These are phyloP conservation scores for Pachycephala philippinensis DNA, from an alignment of 2,113 vertebrate species.

Conservation along the genomic window DNA sequence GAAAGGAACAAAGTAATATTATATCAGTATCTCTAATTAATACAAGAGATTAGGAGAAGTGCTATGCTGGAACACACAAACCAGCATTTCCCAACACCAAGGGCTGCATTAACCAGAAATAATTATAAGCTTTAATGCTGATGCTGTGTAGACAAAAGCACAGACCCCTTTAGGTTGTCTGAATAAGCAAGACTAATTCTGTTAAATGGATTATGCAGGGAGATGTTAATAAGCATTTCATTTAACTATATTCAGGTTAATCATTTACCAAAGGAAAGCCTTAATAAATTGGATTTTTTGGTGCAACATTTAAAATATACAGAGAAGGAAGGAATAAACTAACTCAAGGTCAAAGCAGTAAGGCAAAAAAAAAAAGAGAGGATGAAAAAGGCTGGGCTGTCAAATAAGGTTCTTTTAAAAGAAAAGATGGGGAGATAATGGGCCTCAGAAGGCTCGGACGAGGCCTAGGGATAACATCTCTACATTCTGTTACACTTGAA, in stretches of 20 bases:
- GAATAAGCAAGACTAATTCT: constrained; percentile 45
- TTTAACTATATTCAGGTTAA: constrained; percentile 18
- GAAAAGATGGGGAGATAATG: constrained; percentile 27
- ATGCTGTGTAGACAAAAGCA: constrained; percentile 42
- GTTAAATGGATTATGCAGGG: constrained; percentile 18
- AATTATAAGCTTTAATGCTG: constrained; percentile 48
- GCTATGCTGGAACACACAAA: neutral
- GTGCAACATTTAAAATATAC: neutral
- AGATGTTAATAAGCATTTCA: neutral
- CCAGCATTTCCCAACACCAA: neutral
- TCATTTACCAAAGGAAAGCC: constrained; percentile 2
- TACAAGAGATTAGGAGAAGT: constrained; percentile 47
- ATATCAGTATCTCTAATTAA: constrained; percentile 59
- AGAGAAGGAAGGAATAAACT: neutral
- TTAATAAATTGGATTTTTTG: neutral
- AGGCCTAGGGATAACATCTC: constrained; percentile 43
- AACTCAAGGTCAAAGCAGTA: constrained; percentile 24
- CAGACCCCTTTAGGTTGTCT: constrained; percentile 5
- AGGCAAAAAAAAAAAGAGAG: neutral
- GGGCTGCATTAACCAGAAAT: constrained; percentile 34
- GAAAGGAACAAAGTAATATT: constrained; percentile 34
- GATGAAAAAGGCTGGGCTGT: neutral
- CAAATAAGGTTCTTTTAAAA: neutral
- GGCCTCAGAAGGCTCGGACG: constrained; percentile 3
- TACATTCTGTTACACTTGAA: constrained; percentile 16